phyloP scores from a whole-genome alignment of 2,888 invertebrate genomes.

The Eupithecia vulgata region DNA sequence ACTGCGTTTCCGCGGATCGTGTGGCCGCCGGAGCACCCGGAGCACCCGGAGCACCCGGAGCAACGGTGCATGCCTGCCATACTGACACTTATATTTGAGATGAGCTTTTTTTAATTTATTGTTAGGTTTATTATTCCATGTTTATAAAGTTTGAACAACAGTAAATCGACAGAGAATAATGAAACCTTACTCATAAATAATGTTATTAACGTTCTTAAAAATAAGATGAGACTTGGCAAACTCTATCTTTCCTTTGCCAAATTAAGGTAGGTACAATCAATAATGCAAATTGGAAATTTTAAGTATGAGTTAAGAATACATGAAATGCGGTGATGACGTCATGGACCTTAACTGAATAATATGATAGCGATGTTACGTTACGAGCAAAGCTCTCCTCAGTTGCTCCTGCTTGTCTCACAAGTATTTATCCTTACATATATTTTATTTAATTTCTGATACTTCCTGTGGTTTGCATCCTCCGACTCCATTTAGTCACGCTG shows the following conservation, averaged over 20 bases:
- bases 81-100: not conserved
- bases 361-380: not conserved
- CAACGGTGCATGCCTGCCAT: not conserved
- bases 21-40: no score
- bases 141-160: not conserved
- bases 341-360: not conserved
- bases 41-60: no score
- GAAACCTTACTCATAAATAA: not conserved
- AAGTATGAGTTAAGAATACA: not conserved
- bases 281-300: not conserved
- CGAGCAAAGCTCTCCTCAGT: not conserved
- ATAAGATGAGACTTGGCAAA: not conserved
- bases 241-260: not conserved
- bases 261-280: not conserved
- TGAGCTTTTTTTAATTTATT: not conserved
- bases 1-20: slow-evolving; percentile 41
- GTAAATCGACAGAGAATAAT: not conserved
- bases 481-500: slow-evolving; percentile 68
- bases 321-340: not conserved
- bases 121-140: not conserved
- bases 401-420: not conserved
- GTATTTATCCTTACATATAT: not conserved
- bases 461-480: not conserved
- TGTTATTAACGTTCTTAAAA: not conserved
- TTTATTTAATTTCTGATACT: not conserved